Evolutionary conservation across 2,888 invertebrate genomes (phyloP).

Genomic region (Anoncus sp.): DNA sequence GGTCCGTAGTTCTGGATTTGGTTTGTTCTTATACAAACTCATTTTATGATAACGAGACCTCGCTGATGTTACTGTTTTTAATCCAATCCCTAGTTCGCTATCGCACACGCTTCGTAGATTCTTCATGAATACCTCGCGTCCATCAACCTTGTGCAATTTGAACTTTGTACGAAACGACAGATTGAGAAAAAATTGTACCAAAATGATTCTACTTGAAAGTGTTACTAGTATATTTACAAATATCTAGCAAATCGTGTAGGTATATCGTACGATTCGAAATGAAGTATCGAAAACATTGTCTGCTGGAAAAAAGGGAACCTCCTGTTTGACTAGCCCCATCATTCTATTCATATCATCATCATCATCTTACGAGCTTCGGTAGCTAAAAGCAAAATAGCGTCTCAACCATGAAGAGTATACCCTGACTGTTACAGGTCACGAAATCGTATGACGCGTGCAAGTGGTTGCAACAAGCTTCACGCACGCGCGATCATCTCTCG

Average conservation of each 20-base stretch:
- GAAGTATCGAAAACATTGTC: neutral
- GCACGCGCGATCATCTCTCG: constrained; percentile 32
- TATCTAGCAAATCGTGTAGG: neutral
- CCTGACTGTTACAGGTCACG: constrained; percentile 12
- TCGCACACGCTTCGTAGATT: constrained; percentile 26
- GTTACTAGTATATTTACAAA: neutral
- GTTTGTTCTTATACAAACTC: constrained; percentile 39
- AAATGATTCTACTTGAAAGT: neutral
- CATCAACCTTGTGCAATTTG: constrained; percentile 18
- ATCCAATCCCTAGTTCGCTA: constrained; percentile 2
- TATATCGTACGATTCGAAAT: neutral
- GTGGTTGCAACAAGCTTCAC: constrained; percentile 19
- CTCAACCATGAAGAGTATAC: constrained; percentile 7
- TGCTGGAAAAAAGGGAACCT: neutral
- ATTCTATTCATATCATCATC: neutral
- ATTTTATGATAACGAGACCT: constrained; percentile 45
- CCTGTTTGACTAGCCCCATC: neutral
- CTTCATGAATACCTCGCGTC: constrained; percentile 14
- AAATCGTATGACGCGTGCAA: constrained; percentile 13
- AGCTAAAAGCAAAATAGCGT: neutral
- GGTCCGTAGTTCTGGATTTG: constrained; percentile 19
- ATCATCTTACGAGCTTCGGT: neutral
- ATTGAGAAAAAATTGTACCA: neutral
- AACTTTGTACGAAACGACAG: neutral
- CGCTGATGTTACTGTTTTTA: constrained; percentile 22